Evolutionary conservation across 2,888 invertebrate genomes (phyloP).

Genomic region (Phragmatobia fuliginosa): DNA sequence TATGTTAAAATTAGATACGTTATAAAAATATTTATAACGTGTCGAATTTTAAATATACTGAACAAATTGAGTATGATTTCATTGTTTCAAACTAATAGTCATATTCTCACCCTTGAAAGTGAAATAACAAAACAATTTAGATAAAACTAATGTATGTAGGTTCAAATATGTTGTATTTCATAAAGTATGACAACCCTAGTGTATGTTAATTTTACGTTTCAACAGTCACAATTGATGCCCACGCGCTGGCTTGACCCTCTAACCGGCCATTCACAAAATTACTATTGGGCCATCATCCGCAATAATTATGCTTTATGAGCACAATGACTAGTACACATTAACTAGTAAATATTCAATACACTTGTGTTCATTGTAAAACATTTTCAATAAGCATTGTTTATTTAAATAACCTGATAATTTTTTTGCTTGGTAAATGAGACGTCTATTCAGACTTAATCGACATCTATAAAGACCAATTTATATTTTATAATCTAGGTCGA

Average conservation of each 20-base stretch:
- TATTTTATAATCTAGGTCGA: too few relatives aligned
- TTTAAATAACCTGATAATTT: not conserved
- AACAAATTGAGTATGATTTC: slow-evolving; percentile 13
- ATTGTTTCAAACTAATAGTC: slow-evolving; percentile 5
- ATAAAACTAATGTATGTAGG: slow-evolving; percentile 36
- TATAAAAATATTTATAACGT: not conserved
- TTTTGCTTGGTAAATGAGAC: too few relatives aligned
- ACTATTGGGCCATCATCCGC: slow-evolving; percentile 79
- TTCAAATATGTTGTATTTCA: slow-evolving; percentile 37
- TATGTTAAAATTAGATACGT: too few relatives aligned
- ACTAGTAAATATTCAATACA: slow-evolving; percentile 22
- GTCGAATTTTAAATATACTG: slow-evolving; percentile 1
- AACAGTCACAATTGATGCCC: slow-evolving; percentile 81
- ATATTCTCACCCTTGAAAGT: slow-evolving; percentile 19
- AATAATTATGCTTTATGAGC: slow-evolving; percentile 64
- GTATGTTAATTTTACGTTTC: slow-evolving; percentile 76
- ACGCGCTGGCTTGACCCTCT: slow-evolving; percentile 76
- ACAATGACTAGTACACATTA: slow-evolving; percentile 41
- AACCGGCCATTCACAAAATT: slow-evolving; percentile 73
- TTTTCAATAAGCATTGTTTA: not conserved
- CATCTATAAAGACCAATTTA: too few relatives aligned
- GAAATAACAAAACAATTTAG: slow-evolving; percentile 25
- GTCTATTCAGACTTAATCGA: too few relatives aligned
- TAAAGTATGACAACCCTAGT: slow-evolving; percentile 63
- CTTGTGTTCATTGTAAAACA: slow-evolving; percentile 2